Percentiles rank a stretch among this genome's conserved stretches.
Conservation (phyloP, 2,888 invertebrate genomes). For the Zelleria hepariella region DNA sequence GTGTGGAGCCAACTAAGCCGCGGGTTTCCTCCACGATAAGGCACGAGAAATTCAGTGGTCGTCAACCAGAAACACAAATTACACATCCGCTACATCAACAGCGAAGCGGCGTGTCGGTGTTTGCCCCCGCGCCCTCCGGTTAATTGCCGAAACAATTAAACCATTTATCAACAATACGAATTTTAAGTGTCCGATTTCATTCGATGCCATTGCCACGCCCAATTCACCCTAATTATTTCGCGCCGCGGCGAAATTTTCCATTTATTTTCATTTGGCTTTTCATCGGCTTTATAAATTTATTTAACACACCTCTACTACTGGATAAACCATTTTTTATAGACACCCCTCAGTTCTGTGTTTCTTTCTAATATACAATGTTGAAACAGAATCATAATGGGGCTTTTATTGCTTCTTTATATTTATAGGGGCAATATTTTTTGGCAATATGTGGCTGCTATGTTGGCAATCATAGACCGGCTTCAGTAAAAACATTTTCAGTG, state of each 20-base stretch:
- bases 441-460: no score
- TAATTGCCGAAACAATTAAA: slow-evolving; percentile 21
- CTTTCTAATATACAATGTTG: no score
- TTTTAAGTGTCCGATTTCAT: slow-evolving; percentile 36
- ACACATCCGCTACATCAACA: no score
- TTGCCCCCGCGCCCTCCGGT: slow-evolving; percentile 16
- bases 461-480: no score
- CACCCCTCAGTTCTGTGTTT: no score
- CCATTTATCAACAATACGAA: slow-evolving; percentile 33
- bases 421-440: no score
- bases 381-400: no score
- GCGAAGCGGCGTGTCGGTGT: slow-evolving; percentile 13
- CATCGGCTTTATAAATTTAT: slow-evolving; percentile 10
- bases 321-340: no score
- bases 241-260: slow-evolving; percentile 22
- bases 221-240: slow-evolving; percentile 30
- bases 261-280: slow-evolving; percentile 22
- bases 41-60: slow-evolving; percentile 5
- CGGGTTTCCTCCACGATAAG: no score
- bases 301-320: not conserved
- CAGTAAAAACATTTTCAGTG: no score
- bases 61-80: slow-evolving; percentile 14
- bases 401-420: no score
- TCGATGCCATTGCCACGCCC: slow-evolving; percentile 22
- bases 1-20: no score